Conservation (phyloP, 2,797 vertebrate genomes). For the Molothrus ater region DNA sequence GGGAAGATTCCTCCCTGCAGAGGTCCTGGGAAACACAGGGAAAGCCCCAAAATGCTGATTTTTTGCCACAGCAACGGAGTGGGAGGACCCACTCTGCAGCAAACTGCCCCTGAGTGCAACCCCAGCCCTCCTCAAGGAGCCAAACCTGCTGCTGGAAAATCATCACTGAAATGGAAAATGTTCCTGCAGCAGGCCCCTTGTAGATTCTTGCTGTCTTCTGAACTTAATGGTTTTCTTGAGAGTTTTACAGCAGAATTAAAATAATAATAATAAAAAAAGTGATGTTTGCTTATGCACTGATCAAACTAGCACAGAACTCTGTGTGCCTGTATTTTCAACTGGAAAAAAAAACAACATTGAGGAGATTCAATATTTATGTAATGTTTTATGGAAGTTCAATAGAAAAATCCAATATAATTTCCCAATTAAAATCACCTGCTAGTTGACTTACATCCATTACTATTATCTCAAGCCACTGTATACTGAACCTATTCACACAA, state of each 20-base stretch:
- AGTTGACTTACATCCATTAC: slow-evolving; percentile 59
- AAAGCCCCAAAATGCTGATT: not conserved
- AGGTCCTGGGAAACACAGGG: not conserved
- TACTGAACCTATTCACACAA: slow-evolving; percentile 27
- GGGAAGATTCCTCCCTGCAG: not conserved
- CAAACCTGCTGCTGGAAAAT: not conserved
- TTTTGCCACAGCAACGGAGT: not conserved
- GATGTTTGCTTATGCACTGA: slow-evolving; percentile 11
- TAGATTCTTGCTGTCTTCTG: not conserved
- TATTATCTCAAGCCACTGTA: slow-evolving; percentile 6
- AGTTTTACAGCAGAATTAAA: slow-evolving; percentile 1
- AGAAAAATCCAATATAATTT: slow-evolving; percentile 67
- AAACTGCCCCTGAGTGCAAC: not conserved
- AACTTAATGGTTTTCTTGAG: not conserved
- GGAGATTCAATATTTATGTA: slow-evolving; percentile 64
- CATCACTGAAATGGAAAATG: not conserved
- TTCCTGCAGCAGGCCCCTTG: not conserved
- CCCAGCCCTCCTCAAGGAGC: not conserved
- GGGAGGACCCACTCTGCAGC: not conserved
- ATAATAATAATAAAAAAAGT: not conserved
- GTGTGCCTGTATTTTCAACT: not conserved
- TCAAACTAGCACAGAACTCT: slow-evolving; percentile 25
- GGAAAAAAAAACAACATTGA: slow-evolving; percentile 8
- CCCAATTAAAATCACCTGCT: slow-evolving; percentile 64
- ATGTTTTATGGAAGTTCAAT: slow-evolving; percentile 49